A percentile compares a stretch with the other conserved stretches of the same genome.
Conservation (phyloP, 2,113 vertebrate genomes). For the Fregata magnificens region DNA sequence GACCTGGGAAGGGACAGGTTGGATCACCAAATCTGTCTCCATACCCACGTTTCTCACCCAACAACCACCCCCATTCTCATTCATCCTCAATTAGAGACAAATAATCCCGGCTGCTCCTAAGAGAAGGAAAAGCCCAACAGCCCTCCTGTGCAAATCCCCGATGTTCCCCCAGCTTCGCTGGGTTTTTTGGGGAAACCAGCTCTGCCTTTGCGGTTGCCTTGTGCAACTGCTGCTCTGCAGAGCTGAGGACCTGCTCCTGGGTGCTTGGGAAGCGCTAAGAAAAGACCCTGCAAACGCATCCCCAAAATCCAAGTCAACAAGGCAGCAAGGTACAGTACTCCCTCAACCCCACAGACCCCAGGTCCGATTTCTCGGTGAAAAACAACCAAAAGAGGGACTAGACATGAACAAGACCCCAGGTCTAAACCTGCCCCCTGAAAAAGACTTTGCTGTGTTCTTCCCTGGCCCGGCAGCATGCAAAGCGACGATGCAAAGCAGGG, state of each 20-base stretch:
- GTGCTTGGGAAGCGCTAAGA: neutral
- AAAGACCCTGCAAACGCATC: neutral
- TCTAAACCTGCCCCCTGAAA: neutral
- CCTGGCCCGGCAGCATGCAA: neutral
- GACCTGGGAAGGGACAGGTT: neutral
- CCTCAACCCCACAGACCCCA: neutral
- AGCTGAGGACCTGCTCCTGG: neutral
- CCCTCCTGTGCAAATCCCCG: neutral
- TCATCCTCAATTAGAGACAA: neutral
- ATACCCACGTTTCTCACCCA: rapidly evolving
- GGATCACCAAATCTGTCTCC: neutral
- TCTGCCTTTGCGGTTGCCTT: neutral
- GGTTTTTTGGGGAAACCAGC: neutral
- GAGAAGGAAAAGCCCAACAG: neutral
- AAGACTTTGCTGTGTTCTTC: neutral
- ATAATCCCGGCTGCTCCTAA: neutral
- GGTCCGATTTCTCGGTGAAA: neutral
- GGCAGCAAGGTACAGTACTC: rapidly evolving
- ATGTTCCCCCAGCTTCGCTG: neutral
- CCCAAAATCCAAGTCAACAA: neutral
- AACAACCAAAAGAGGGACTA: neutral
- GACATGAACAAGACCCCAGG: rapidly evolving
- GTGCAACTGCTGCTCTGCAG: neutral
- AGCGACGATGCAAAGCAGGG: neutral
- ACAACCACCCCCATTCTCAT: neutral